Evolutionary conservation across 2,113 vertebrate genomes (phyloP).

Genomic region (Cacatua alba): DNA sequence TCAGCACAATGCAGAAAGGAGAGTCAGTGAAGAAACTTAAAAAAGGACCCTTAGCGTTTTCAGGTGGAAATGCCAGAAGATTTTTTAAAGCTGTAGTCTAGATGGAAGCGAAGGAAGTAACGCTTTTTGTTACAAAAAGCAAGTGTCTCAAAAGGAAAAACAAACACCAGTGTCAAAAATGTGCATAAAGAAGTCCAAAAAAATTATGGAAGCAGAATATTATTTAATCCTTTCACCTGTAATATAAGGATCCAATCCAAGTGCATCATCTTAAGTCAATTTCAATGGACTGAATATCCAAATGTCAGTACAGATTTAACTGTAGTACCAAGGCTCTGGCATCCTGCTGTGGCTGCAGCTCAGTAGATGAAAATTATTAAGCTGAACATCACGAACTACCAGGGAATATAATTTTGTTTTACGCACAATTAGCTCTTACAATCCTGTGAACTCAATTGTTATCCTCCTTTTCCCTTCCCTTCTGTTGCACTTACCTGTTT

Average conservation of each 20-base stretch:
- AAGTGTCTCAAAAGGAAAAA: neutral
- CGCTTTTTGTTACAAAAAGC: neutral
- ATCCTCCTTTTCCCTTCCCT: neutral
- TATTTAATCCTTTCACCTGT: neutral
- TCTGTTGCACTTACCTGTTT: conserved; percentile 33
- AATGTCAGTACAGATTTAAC: neutral
- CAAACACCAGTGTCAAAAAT: neutral
- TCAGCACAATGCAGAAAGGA: neutral
- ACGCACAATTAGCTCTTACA: neutral
- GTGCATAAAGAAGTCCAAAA: neutral
- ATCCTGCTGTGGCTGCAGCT: neutral
- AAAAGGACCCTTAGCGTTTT: neutral
- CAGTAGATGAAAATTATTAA: neutral
- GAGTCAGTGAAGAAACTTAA: neutral
- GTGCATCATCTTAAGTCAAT: neutral
- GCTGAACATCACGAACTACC: neutral
- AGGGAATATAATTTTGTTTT: neutral
- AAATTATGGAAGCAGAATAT: neutral
- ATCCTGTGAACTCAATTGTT: neutral
- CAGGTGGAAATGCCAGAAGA: neutral
- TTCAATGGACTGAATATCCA: neutral
- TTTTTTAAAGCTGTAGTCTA: neutral
- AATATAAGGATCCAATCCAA: neutral
- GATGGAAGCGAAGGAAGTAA: neutral
- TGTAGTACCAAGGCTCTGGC: neutral